Conservation (phyloP, 2,888 invertebrate genomes). For the Saturnia pavonia region DNA sequence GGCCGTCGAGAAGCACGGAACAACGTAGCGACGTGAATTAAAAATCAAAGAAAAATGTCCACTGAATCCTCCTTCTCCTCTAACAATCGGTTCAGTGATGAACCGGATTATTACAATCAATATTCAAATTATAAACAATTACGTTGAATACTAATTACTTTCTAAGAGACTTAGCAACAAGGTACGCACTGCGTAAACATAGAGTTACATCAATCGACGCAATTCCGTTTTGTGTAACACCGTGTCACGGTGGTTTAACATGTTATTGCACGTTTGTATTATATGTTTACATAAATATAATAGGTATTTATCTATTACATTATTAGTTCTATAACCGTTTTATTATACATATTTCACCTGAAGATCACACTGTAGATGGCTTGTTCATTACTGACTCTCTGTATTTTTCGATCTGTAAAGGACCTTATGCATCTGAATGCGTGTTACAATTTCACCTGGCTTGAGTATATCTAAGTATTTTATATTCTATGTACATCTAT, state of each 20-base stretch:
- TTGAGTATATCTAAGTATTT: not conserved
- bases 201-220: slow-evolving; percentile 33
- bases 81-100: not conserved
- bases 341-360: not conserved
- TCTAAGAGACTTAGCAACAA: slow-evolving; percentile 17
- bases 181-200: slow-evolving; percentile 36
- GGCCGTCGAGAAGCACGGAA: no score
- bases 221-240: slow-evolving; percentile 26
- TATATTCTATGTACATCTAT: not conserved
- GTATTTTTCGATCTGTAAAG: no score
- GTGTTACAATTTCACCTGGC: no score
- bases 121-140: not conserved
- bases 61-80: no score
- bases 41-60: not conserved
- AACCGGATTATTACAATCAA: not conserved
- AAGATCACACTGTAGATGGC: not conserved
- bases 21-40: no score
- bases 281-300: slow-evolving; percentile 8
- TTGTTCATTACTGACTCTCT: not conserved
- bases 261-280: slow-evolving; percentile 12
- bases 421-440: no score
- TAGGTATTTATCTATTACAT: not conserved
- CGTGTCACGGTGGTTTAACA: slow-evolving; percentile 20
- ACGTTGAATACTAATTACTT: slow-evolving; percentile 16
- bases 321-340: not conserved